Base-by-base conservation (phyloP, 2,797 vertebrate species). In the Dromococcyx pavoninus region DNA sequence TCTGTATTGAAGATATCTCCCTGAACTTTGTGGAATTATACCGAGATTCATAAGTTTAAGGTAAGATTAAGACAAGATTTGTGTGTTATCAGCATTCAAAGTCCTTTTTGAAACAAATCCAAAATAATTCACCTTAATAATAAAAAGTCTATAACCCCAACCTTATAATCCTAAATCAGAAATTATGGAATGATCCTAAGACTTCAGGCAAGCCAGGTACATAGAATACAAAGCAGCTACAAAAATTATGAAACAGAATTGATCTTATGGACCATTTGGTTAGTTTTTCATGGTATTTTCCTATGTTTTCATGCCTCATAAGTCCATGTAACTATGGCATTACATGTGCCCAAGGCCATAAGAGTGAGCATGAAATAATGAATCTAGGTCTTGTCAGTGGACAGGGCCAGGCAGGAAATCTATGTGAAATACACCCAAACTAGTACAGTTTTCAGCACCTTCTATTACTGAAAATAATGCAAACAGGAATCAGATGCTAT, bases 361-460 rank as follows among this genome's bases (percentile, higher is more conserved):
- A 54, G 66, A 95, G 11, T 35, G 60, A 88, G 53, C 43, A 78
- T 24, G 48, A 94, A 93, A 96, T 80, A 93, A 93, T 86, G 84
- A 87, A 81, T 89, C n/a, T 53, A 91, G 65, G 22, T 71, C 35
- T 73, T 88, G 67, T 65, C 74, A 91, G 46, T 41, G 50, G 51
- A 65, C 58, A 85, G 32, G 10, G 86, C 18, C 19, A 87, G 78
- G 56, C 93, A 96, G 85, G 58, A 93, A 86, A 83, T 73, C 77
- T 17, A 44, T 58, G 30, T 82, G 70, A 89, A 95, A 74, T 56
- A 33, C 43, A 91, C 33, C 33, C 22, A 44, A 65, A 84, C 86
- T 66, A 79, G 57, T 28, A 74, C 25, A 69, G 43, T 50, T 93
- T 91, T 69, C 66, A 84, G 62, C 61, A 66, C 6, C 13, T 66